These are phyloP conservation scores for Pristionchus mayeri DNA, from an alignment of 2,888 invertebrate genomes.

Conservation along the genomic window DNA sequence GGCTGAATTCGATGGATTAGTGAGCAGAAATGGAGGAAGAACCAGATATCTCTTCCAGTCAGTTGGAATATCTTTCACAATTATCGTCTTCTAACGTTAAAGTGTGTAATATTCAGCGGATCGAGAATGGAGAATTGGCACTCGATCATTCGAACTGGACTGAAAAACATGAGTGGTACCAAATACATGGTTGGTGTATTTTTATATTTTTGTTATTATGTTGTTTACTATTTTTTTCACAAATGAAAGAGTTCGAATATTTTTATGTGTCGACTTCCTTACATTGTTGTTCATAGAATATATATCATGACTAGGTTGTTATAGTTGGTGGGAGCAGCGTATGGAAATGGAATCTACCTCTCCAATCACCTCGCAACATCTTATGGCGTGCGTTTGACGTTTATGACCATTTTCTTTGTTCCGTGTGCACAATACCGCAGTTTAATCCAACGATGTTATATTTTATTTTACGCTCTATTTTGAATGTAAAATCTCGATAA, in stretches of 20 bases:
- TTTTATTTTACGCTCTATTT: too few relatives aligned
- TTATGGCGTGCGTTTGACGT: neutral
- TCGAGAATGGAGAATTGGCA: conserved; percentile 41
- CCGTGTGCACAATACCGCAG: too few relatives aligned
- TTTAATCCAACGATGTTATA: too few relatives aligned
- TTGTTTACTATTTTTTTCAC: too few relatives aligned
- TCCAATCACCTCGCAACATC: conserved; percentile 1
- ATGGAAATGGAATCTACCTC: conserved; percentile 40
- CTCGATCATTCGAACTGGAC: conserved; percentile 42
- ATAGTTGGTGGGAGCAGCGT: conserved; percentile 24
- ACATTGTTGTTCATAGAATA: too few relatives aligned
- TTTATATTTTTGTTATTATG: too few relatives aligned
- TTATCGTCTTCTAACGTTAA: neutral
- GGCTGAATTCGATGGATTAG: conserved; percentile 26
- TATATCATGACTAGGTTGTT: too few relatives aligned
- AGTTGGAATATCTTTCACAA: neutral
- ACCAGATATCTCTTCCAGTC: conserved; percentile 40
- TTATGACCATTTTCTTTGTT: too few relatives aligned
- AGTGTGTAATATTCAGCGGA: neutral
- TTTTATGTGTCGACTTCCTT: too few relatives aligned
- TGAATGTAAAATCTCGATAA: too few relatives aligned
- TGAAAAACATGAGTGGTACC: conserved; percentile 46
- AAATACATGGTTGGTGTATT: too few relatives aligned
- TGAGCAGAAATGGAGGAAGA: conserved; percentile 3
- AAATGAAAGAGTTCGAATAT: too few relatives aligned